Base-by-base conservation (phyloP, 1,140 invertebrate genomes). In the Euura saliciscinereae region DNA sequence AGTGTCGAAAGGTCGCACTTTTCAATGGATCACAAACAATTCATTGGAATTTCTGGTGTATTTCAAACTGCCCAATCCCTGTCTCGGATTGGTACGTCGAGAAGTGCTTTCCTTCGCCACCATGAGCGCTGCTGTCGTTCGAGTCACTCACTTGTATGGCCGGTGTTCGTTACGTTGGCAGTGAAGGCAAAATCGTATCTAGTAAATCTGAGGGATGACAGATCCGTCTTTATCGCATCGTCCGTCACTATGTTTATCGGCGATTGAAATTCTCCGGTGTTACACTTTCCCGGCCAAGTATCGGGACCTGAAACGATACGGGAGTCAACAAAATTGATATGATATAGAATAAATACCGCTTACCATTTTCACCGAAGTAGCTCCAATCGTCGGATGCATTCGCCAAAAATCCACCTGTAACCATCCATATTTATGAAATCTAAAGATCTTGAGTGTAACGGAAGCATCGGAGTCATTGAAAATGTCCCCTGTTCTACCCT, bases 181-280 rank as follows among this genome's bases (percentile, higher is more conserved):
- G 46, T 11, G 46, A 75, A 79, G 0, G 79, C 76, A 45, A 73
- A 78, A 66, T 83, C 80, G 6, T 84, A 84, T 70, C 73, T 69
- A 5, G 74, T 65, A 65, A 83, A 83, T 67, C 79, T 80, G 8
- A 84, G 72, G 6, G 76, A 51, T 2, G 77, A 79, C 0, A 83
- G 67, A 72, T 84, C 82, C 6, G 28, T 67, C 68, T 76, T 79
- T n/a, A 79, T n/a, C 1, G 78, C 71, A 13, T 78, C 64, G 42
- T 78, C 79, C 2, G 76, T 73, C 2, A 70, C 65, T 4, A 84
- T 82, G 42, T 82, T 68, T 11, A 84, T 82, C 4, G 82, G 82
- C 3, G 82, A 84, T 68, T 84, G 82, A 46, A 65, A 75, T 3
- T 76, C 78, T 11, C 82, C 82, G 2, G 44, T 77, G 7, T 8